Percentiles rank a stretch among this genome's conserved stretches.
These are phyloP conservation scores for Pangasius djambal DNA, from an alignment of 2,797 vertebrate species.

Conservation along the genomic window DNA sequence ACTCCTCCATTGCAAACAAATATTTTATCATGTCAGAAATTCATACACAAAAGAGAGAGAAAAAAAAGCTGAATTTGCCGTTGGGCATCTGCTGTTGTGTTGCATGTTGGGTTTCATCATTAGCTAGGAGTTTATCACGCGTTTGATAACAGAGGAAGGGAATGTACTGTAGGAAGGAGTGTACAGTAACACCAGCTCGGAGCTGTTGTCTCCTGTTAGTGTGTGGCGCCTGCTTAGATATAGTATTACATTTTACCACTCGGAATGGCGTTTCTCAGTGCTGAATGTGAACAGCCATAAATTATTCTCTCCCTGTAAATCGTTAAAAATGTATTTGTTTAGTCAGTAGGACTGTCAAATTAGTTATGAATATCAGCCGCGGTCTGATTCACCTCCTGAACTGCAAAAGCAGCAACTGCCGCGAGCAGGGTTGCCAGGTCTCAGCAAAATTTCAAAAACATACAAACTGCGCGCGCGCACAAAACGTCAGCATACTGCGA, in stretches of 20 bases:
- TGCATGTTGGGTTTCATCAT: not conserved
- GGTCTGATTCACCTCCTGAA: not conserved
- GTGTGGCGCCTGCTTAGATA: too few relatives aligned
- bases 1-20: not conserved
- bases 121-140: not conserved
- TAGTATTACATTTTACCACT: not conserved
- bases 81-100: not conserved
- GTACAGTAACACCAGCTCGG: too few relatives aligned
- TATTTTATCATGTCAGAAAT: not conserved
- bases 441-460: not conserved
- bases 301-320: not conserved
- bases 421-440: not conserved
- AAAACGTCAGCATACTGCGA: not conserved
- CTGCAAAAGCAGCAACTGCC: not conserved
- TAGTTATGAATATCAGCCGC: not conserved
- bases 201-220: too few relatives aligned
- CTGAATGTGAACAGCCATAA: too few relatives aligned
- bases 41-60: not conserved
- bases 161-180: too few relatives aligned
- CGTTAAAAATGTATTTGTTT: not conserved
- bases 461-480: accelerated
- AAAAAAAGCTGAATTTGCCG: not conserved
- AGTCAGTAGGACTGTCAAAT: not conserved
- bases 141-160: not conserved
- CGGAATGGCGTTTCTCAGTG: not conserved